Evolutionary conservation across 2,888 invertebrate species (phyloP).

Genomic region (Dolichomitus sp.): DNA sequence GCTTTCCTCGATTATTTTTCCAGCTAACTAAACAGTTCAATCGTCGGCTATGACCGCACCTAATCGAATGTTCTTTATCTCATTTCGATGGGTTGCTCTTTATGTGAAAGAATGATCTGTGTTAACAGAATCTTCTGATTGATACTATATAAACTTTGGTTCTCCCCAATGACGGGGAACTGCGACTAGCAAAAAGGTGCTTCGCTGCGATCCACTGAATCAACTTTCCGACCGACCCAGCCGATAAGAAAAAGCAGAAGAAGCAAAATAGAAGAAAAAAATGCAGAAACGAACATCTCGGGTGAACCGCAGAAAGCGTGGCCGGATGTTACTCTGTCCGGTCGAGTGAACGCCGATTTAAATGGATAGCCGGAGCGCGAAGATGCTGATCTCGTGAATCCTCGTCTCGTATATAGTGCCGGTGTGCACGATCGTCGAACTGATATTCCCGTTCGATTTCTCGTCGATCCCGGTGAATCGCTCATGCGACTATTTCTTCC

Average conservation of each 20-base stretch:
- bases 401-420: conserved; percentile 12
- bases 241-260: conserved; percentile 54
- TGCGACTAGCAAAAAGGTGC: conserved; percentile 36
- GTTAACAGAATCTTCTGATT: conserved; percentile 32
- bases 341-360: conserved; percentile 76
- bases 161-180: conserved; percentile 7
- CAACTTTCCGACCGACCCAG: conserved; percentile 61
- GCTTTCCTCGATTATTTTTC: conserved; percentile 33
- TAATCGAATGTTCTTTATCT: conserved; percentile 37
- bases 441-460: conserved; percentile 10
- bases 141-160: conserved; percentile 37
- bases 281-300: conserved; percentile 48
- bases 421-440: conserved; percentile 5
- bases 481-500: neutral
- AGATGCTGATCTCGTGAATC: conserved; percentile 61
- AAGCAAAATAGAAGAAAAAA: conserved; percentile 28
- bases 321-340: conserved; percentile 81
- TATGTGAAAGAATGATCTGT: conserved; percentile 18
- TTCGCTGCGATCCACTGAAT: conserved; percentile 54
- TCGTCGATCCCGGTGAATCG: conserved; percentile 8
- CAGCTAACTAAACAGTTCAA: neutral
- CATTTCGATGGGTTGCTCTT: neutral
- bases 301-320: conserved; percentile 82
- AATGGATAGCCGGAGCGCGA: conserved; percentile 68
- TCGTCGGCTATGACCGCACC: conserved; percentile 8